Base-by-base conservation (phyloP, 2,113 vertebrate species). In the Collichthys lucidus region DNA sequence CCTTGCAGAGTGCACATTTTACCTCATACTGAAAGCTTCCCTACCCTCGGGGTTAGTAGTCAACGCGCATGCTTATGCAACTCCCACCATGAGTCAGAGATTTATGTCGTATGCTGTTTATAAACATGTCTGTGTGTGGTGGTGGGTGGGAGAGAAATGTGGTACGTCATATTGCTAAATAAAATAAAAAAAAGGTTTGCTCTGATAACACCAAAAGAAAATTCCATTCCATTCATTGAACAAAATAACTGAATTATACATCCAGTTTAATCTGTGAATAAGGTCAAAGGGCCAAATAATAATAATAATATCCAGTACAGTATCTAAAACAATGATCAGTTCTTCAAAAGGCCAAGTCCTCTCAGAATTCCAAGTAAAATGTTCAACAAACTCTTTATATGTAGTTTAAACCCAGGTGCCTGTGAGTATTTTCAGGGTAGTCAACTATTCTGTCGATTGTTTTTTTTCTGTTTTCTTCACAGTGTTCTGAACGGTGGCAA, bases 31-130 rank as follows among this genome's bases (percentile, higher is more conserved):
- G 56, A 82, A 47, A 77, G 73, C 74, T 57, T 83, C 62, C 57
- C 52, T 40, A 35, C 53, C 62, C 49, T 74, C 29, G 35, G 82
- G 67, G 29, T 57, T 29, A 56, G 40, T 1, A 56, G 57, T 65
- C 49, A 4, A 14, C 9, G 24, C 50, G 59, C 62, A 74, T 31
- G 52, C 56, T 20, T 24, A 55, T 50, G 50, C 3, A 8, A 44
- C 53, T 74, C 76, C 60, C 50, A 56, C 59, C 50, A 75, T 80
- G 76, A 85, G 53, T 74, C 66, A 89, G 60, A 78, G 46, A 72
- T 68, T 20, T 57, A 65, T 40, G 56, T 69, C n/a, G 3, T 35
- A 53, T 79, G 49, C 16, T 79, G 52, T 64, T 70, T 57, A 67
- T 49, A 26, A 60, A 40, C 26, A 31, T 80, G 64, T 57, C 31